Evolutionary conservation across 2,113 vertebrate species (phyloP).

Genomic region (Irena cyanogastra): DNA sequence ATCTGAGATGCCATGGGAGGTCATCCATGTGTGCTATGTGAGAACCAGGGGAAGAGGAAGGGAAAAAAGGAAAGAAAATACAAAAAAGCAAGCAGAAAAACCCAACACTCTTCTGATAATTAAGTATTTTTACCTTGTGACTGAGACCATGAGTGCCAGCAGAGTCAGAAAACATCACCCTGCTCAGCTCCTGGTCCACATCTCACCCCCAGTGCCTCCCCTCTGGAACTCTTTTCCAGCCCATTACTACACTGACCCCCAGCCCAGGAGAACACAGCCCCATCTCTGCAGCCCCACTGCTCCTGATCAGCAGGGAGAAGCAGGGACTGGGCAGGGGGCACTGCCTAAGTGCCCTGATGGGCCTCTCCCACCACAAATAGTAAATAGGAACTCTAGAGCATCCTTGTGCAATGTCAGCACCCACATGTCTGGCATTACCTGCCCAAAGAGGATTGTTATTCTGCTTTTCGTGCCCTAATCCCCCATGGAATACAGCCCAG

Average conservation of each 20-base stretch:
- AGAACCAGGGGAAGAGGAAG: neutral
- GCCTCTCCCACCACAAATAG: neutral
- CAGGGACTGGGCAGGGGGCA: neutral
- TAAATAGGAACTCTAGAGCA: neutral
- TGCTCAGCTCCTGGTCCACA: neutral
- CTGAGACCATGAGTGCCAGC: neutral
- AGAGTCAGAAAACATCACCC: neutral
- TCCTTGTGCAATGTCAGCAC: neutral
- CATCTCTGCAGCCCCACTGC: neutral
- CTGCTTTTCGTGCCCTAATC: neutral
- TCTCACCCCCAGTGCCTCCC: neutral
- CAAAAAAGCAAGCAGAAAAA: neutral
- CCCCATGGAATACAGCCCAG: fast-evolving
- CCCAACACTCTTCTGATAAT: neutral
- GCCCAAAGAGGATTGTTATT: neutral
- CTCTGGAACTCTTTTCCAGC: neutral
- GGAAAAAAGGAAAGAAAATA: neutral
- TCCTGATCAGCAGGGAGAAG: neutral
- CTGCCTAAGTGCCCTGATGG: neutral
- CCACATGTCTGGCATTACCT: fast-evolving
- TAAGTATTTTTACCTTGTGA: neutral
- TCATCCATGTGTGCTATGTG: fast-evolving
- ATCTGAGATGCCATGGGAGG: neutral
- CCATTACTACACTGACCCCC: neutral
- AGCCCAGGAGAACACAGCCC: neutral